Evolutionary conservation across 2,797 vertebrate genomes (phyloP).

Genomic region (Dryobates pubescens): DNA sequence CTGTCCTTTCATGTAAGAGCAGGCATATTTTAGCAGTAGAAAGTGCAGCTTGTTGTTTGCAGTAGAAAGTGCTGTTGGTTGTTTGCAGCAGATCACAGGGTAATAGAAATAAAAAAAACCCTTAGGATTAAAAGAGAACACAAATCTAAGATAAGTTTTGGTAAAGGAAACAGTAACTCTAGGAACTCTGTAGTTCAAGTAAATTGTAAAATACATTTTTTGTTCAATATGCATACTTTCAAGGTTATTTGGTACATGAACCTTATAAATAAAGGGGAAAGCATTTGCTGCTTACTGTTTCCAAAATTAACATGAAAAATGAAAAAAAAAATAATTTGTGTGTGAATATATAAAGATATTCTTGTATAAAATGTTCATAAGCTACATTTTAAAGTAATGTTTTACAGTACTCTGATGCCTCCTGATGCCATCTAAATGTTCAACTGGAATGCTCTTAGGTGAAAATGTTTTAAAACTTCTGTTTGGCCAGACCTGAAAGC

Average conservation of each 20-base stretch:
- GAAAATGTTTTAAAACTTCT: slow-evolving; percentile 62
- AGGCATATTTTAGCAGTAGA: neutral
- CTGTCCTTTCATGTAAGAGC: slow-evolving; percentile 59
- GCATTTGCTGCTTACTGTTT: neutral
- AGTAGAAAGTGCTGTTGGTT: neutral
- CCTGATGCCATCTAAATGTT: slow-evolving; percentile 27
- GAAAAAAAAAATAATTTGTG: neutral
- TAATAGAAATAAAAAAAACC: slow-evolving; percentile 17
- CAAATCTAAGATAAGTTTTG: neutral
- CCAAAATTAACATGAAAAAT: neutral
- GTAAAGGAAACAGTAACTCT: neutral
- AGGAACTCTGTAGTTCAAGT: neutral
- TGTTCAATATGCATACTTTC: neutral
- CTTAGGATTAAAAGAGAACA: slow-evolving; percentile 23
- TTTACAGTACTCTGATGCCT: slow-evolving; percentile 34
- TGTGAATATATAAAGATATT: neutral
- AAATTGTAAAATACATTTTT: neutral
- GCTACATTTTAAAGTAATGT: neutral
- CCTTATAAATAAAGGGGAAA: neutral
- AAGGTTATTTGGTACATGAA: neutral
- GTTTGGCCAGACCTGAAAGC: slow-evolving; percentile 49
- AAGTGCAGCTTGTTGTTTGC: slow-evolving; percentile 17
- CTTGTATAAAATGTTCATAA: neutral
- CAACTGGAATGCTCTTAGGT: neutral
- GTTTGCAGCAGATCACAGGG: slow-evolving; percentile 44